A percentile compares a stretch with the other conserved stretches of the same genome.
Conservation (phyloP, 2,797 vertebrate species). For the Gymnothorax reevesii region DNA sequence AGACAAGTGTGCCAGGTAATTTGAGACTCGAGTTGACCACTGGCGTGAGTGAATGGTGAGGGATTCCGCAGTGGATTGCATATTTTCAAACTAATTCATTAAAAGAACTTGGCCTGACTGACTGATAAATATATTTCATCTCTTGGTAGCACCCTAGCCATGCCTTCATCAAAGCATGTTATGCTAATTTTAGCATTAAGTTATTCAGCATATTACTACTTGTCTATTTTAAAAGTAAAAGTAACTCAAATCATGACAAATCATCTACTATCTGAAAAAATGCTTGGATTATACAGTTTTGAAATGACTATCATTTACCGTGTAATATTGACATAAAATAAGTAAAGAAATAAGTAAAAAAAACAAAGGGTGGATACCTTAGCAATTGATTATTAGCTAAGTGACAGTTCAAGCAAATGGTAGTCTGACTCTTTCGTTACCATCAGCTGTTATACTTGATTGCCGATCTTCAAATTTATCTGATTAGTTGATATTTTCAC, state of each 20-base stretch:
- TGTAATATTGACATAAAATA: not conserved
- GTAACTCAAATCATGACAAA: not conserved
- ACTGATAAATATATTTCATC: not conserved
- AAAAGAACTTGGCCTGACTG: not conserved
- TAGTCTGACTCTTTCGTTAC: too few species aligned
- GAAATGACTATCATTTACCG: not conserved
- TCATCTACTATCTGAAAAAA: not conserved
- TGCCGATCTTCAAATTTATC: too few species aligned
- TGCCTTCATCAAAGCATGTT: not conserved
- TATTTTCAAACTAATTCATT: not conserved
- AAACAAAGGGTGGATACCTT: too few species aligned
- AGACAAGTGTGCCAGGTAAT: too few species aligned
- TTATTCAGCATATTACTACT: not conserved
- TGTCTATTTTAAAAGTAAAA: not conserved
- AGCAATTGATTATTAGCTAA: too few species aligned
- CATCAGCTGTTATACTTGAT: too few species aligned
- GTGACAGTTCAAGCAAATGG: too few species aligned
- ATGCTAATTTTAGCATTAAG: not conserved
- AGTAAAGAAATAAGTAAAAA: not conserved
- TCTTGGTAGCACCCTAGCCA: not conserved
- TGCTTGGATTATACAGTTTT: not conserved
- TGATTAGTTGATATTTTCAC: too few species aligned
- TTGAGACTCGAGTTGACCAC: too few species aligned
- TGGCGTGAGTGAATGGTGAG: too few species aligned
- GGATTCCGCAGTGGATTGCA: too few species aligned